Percentiles rank a stretch among this genome's conserved stretches.
These are phyloP conservation scores for Centruroides vittatus DNA, from an alignment of 1,140 invertebrate species.

Conservation along the genomic window DNA sequence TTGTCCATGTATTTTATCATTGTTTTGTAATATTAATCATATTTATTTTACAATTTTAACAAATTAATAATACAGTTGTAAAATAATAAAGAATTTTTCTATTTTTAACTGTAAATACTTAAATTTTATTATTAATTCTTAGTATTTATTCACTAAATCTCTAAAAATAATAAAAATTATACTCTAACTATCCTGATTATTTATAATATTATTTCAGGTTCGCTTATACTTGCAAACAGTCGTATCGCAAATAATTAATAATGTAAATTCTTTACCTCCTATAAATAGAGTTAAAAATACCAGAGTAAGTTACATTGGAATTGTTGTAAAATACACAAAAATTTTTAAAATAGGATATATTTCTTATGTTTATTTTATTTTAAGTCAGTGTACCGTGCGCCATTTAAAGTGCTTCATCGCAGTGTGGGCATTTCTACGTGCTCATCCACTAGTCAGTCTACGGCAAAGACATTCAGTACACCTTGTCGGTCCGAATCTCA, in stretches of 20 bases:
- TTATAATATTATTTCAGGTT: background rate
- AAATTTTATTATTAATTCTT: too few species aligned
- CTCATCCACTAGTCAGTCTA: conserved; percentile 82
- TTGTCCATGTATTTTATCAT: too few species aligned
- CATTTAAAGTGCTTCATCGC: conserved; percentile 42
- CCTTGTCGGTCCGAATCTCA: conserved; percentile 49
- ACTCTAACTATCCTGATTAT: too few species aligned
- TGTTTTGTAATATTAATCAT: too few species aligned
- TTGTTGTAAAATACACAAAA: background rate
- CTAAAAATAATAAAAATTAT: too few species aligned
- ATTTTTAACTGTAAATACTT: too few species aligned
- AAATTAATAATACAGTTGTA: too few species aligned
- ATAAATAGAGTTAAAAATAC: background rate
- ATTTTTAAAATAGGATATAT: background rate
- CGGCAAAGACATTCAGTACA: conserved; percentile 82
- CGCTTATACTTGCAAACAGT: background rate
- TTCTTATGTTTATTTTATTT: conserved; percentile 23
- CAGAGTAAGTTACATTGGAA: background rate
- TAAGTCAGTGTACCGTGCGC: conserved; percentile 59
- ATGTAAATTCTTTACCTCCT: background rate
- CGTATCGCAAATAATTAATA: background rate
- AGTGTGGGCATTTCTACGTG: conserved; percentile 89
- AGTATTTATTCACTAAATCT: too few species aligned
- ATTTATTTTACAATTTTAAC: too few species aligned
- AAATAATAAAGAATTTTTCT: too few species aligned